phyloP scores from a whole-genome alignment of 2,888 invertebrate genomes.

The Luffia ferchaultella region DNA sequence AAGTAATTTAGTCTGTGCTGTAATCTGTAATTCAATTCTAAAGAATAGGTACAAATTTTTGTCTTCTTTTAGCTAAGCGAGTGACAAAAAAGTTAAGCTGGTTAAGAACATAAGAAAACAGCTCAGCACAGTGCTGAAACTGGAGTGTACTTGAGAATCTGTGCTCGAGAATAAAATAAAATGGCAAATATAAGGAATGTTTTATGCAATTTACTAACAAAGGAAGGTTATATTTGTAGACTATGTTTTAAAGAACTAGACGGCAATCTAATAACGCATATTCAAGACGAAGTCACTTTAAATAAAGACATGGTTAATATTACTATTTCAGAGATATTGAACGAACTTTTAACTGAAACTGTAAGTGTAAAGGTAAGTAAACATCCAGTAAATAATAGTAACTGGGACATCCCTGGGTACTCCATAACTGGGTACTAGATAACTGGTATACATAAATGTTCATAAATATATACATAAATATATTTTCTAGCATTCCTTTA shows the following conservation, averaged over 20 bases:
- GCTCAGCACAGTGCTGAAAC: neutral
- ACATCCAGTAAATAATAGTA: too few relatives aligned
- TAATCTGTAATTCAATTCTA: too few relatives aligned
- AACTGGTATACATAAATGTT: too few relatives aligned
- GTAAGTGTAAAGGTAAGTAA: neutral
- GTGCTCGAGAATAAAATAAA: neutral
- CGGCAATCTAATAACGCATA: neutral
- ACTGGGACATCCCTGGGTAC: too few relatives aligned
- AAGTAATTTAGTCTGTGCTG: too few relatives aligned
- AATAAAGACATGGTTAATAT: neutral
- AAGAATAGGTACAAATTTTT: too few relatives aligned
- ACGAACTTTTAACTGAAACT: neutral
- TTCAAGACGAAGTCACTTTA: neutral
- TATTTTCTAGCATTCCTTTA: neutral
- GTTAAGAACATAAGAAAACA: neutral
- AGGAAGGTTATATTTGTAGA: neutral
- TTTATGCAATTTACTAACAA: neutral
- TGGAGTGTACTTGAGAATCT: neutral
- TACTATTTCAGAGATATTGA: neutral
- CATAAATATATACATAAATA: neutral
- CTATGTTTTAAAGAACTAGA: neutral
- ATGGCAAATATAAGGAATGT: neutral
- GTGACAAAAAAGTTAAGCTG: neutral
- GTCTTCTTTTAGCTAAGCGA: neutral
- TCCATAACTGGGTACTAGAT: too few relatives aligned